These are phyloP conservation scores for Pollenia labialis DNA, from an alignment of 2,888 invertebrate species.

Conservation along the genomic window DNA sequence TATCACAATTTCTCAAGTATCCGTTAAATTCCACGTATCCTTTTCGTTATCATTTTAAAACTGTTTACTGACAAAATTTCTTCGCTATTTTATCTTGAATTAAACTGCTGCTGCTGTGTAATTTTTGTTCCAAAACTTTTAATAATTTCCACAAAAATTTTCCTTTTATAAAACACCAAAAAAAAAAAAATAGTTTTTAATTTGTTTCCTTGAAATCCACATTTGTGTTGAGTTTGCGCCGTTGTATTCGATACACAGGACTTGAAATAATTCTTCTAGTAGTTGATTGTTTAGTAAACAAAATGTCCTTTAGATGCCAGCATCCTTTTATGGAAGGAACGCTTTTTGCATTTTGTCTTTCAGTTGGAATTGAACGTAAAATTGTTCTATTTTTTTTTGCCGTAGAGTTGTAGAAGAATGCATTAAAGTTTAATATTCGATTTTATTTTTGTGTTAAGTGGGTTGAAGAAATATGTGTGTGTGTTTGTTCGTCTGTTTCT, in stretches of 20 bases:
- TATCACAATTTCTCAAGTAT: background rate
- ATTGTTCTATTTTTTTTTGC: constrained; percentile 27
- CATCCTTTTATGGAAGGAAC: background rate
- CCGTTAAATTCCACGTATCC: constrained; percentile 70
- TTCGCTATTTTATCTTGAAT: constrained; percentile 54
- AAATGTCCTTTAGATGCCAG: constrained; percentile 14
- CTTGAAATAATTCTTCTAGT: background rate
- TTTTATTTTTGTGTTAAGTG: constrained; percentile 38
- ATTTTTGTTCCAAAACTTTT: constrained; percentile 40
- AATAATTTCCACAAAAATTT: constrained; percentile 60
- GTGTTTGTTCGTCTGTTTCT: background rate
- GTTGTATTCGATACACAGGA: constrained; percentile 25
- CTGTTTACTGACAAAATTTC: constrained; percentile 59
- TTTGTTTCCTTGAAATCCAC: constrained; percentile 51
- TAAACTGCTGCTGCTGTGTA: constrained; percentile 24
- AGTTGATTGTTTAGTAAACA: constrained; percentile 52
- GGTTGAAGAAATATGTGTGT: constrained; percentile 14
- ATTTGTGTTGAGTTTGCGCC: constrained; percentile 69
- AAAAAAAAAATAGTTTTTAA: background rate
- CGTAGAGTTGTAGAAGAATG: background rate
- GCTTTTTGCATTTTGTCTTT: background rate
- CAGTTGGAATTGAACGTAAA: constrained; percentile 22
- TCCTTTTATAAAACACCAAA: background rate
- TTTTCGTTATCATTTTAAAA: constrained; percentile 69
- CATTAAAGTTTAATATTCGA: constrained; percentile 9